Evolutionary conservation across 1,140 invertebrate species (phyloP).

Genomic region (Nixonia krombeini): DNA sequence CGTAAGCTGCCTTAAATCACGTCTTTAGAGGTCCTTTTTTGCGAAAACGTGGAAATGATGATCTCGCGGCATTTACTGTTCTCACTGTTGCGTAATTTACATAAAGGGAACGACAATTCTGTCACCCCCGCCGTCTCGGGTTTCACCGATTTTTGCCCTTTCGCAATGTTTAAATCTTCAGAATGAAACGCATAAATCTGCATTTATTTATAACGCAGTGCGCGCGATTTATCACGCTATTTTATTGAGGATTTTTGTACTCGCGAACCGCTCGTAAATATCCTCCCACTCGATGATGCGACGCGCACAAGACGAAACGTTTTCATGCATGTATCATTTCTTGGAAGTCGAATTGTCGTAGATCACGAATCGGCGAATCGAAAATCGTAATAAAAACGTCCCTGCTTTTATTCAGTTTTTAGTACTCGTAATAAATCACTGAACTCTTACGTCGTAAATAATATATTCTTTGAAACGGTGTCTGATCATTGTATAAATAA

Average conservation of each 20-base stretch:
- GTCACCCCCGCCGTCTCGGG: too few relatives aligned
- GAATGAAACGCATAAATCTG: too few relatives aligned
- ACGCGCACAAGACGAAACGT: slow-evolving; percentile 10
- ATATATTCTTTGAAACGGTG: too few relatives aligned
- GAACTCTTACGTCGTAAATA: too few relatives aligned
- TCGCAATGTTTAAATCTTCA: too few relatives aligned
- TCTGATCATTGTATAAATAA: too few relatives aligned
- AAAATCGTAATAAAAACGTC: slow-evolving; percentile 5
- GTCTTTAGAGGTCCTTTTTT: too few relatives aligned
- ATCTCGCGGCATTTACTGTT: too few relatives aligned
- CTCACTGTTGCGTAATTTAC: too few relatives aligned
- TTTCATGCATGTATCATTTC: slow-evolving; percentile 33
- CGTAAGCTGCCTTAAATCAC: slow-evolving; percentile 57
- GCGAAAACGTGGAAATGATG: too few relatives aligned
- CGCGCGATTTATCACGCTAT: slow-evolving; percentile 8
- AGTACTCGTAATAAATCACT: slow-evolving; percentile 18
- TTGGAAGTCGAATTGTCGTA: slow-evolving; percentile 17
- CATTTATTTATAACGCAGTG: slow-evolving; percentile 5
- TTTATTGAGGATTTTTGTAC: slow-evolving; percentile 14
- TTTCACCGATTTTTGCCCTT: too few relatives aligned
- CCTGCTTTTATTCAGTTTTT: slow-evolving; percentile 13
- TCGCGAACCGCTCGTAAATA: slow-evolving; percentile 42
- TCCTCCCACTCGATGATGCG: slow-evolving; percentile 45
- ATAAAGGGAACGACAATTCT: too few relatives aligned
- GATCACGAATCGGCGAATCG: slow-evolving; percentile 4